Conservation (phyloP, 2,888 invertebrate species). For the Acronicta psi region DNA sequence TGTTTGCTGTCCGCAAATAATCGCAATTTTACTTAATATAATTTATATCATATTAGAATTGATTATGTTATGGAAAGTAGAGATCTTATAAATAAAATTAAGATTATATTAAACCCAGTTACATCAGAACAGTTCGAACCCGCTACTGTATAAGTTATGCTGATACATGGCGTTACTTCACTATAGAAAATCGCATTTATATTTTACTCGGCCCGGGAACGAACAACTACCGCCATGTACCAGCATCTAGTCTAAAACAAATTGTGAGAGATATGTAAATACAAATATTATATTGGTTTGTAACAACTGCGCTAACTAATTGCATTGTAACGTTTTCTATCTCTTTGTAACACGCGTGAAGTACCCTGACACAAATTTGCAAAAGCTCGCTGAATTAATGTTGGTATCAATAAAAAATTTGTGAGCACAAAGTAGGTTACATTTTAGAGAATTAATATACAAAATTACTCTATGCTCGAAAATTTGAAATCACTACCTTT, state of each 20-base stretch:
- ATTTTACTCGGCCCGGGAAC: not conserved
- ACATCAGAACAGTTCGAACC: conserved; percentile 30
- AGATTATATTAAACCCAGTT: not conserved
- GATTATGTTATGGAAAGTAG: not conserved
- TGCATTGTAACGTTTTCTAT: conserved; percentile 14
- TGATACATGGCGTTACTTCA: conserved; percentile 32
- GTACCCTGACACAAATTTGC: too few species aligned
- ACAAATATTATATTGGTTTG: conserved; percentile 39
- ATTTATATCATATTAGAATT: not conserved
- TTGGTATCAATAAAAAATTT: too few species aligned
- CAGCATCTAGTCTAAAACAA: conserved; percentile 48
- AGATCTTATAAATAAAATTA: not conserved
- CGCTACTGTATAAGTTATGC: conserved; percentile 17
- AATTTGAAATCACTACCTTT: too few species aligned
- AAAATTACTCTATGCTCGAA: too few species aligned
- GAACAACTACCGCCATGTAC: conserved; percentile 36
- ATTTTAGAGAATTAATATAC: too few species aligned
- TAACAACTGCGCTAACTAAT: conserved; percentile 6
- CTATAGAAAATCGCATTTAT: conserved; percentile 8
- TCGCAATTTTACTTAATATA: not conserved
- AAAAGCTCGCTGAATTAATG: too few species aligned
- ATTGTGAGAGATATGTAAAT: conserved; percentile 52
- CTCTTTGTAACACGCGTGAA: not conserved
- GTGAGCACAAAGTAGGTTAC: too few species aligned
- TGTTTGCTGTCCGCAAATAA: not conserved